A percentile compares a stretch with the other conserved stretches of the same genome.
Conservation (phyloP, 2,797 vertebrate genomes). For the Adrianichthys oophorus region DNA sequence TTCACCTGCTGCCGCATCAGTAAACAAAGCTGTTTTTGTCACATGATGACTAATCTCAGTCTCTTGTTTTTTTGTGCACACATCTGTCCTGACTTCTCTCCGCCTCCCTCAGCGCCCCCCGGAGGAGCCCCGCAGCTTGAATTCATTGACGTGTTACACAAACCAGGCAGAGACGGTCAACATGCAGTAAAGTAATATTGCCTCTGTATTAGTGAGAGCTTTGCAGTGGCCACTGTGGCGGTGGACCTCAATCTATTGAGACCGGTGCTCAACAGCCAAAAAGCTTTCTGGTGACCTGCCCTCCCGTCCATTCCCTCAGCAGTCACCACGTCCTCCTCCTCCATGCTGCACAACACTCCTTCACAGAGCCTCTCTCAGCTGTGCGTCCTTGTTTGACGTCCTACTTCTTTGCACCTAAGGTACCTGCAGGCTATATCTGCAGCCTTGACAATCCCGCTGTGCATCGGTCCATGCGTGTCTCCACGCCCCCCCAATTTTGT, state of each 20-base stretch:
- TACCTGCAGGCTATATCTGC: slow-evolving; percentile 34
- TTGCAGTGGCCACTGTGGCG: not conserved
- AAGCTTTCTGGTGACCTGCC: not conserved
- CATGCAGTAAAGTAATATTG: slow-evolving; percentile 1
- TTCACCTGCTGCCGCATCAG: slow-evolving; percentile 44
- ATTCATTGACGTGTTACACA: slow-evolving; percentile 19
- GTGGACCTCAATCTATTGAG: slow-evolving; percentile 12
- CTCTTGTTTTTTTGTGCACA: slow-evolving; percentile 2
- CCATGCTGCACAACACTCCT: not conserved
- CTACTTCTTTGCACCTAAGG: slow-evolving; percentile 27
- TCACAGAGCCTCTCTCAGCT: not conserved
- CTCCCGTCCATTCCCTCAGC: not conserved
- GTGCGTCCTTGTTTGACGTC: slow-evolving; percentile 42
- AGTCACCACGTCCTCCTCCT: not conserved
- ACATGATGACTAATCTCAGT: slow-evolving; percentile 38
- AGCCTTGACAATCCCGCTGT: slow-evolving; percentile 49
- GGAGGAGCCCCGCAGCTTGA: slow-evolving; percentile 6
- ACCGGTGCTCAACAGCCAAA: slow-evolving; percentile 18
- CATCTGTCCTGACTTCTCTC: slow-evolving; percentile 7
- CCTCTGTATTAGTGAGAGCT: not conserved
- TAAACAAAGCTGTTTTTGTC: slow-evolving; percentile 42
- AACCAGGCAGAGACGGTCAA: not conserved
- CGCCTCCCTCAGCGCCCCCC: no score
- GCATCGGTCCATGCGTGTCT: slow-evolving; percentile 18
- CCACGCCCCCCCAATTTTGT: slow-evolving; percentile 14